Evolutionary conservation across 2,888 invertebrate genomes (phyloP), one percentile per base, ranked within the genome.

Genomic region (Octonoba sinensis): DNA sequence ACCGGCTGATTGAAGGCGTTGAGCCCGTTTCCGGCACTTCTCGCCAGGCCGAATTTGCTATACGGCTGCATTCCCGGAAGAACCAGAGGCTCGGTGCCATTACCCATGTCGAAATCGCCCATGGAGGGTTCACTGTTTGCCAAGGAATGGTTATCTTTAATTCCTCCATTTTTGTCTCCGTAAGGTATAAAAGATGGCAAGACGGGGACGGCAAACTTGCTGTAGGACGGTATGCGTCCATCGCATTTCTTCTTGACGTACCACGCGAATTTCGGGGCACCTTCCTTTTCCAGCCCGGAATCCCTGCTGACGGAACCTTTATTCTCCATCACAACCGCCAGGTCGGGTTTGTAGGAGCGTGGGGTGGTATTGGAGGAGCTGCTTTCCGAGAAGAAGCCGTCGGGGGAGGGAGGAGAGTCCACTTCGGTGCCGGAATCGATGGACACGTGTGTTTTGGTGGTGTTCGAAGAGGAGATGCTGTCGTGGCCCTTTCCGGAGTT

Each of bases 391-490:
- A 62, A 70, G 46, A 70, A 56, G 15, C 70, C 64, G 44, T 83
- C 83, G 0, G 79, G 83, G 0, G 83, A 79, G 11, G 70, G 75
- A 18, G 64, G 72, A 27, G 79, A 72, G 47, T 83, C 81, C 0
- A 73, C 47, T 72, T 84, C 84, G 0, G 76, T 67, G 11, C 82
- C 77, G 4, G 79, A 77, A 44, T 84, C 84, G 8, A 79, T 75
- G 4, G 84, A 84, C 44, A 82, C 47, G 18, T 82, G 69, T 0
- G 84, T 84, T 56, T 75, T 71, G 44, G 82, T 81, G 12, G 84
- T 84, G 24, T 79, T 51, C n/a, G 84, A 82, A 13, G 84, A 84
- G 1, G 83, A 83, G 20, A 83, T 66, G 51, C 77, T 78, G 27
- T 78, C 77, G 20, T 78, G 77, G 20, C 77, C 56, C 44, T 73